Evolutionary conservation across 2,888 invertebrate genomes (phyloP).

Genomic region (Odontothrips loti): DNA sequence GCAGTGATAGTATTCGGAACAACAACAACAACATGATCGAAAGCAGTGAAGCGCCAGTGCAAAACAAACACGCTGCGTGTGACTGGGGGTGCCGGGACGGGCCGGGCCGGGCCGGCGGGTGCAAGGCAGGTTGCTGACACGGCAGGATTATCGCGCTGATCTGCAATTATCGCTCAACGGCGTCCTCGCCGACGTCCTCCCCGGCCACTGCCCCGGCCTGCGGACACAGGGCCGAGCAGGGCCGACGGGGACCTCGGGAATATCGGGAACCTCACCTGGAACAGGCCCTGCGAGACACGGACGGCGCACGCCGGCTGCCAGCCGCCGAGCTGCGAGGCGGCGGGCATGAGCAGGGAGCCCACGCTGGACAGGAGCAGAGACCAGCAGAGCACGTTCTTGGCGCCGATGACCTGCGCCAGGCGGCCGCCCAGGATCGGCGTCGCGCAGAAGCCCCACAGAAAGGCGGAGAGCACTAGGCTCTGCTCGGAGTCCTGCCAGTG

Average conservation of each 20-base stretch:
- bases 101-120: not conserved
- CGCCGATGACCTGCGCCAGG: not conserved
- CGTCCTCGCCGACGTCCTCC: not conserved
- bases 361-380: not conserved
- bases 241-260: not conserved
- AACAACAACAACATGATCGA: too few relatives aligned
- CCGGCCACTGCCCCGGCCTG: not conserved
- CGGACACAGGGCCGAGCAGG: not conserved
- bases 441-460: slow-evolving; percentile 16
- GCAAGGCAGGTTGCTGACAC: not conserved
- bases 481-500: not conserved
- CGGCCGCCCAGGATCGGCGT: not conserved
- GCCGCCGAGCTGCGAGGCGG: not conserved
- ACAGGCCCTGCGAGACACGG: not conserved
- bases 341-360: not conserved
- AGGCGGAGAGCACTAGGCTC: slow-evolving; percentile 7
- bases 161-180: not conserved
- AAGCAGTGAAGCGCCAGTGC: too few relatives aligned
- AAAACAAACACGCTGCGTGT: too few relatives aligned
- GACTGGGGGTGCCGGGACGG: too few relatives aligned
- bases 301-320: not conserved
- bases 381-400: not conserved
- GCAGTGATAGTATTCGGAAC: too few relatives aligned
- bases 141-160: not conserved
- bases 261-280: not conserved